Percentiles rank a stretch among this genome's conserved stretches.
phyloP scores from a whole-genome alignment of 2,888 invertebrate genomes.

The Zeuzera pyrina region DNA sequence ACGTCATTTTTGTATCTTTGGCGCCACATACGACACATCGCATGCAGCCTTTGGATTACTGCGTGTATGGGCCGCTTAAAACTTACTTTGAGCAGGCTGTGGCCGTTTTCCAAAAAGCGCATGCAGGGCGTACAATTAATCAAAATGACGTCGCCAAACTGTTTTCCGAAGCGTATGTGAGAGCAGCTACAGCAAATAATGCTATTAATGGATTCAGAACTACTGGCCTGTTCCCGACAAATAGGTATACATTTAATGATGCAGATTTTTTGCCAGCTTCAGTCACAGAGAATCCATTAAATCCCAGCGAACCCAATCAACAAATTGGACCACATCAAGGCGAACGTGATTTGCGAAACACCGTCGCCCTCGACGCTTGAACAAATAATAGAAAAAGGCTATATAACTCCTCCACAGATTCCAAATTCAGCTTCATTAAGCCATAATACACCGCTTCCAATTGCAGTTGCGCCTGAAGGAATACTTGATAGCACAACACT shows the following conservation, averaged over 20 bases:
- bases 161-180: slow-evolving; percentile 13
- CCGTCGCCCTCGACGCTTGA: background rate
- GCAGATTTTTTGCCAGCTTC: slow-evolving; percentile 2
- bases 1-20: slow-evolving; percentile 16
- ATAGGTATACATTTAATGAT: slow-evolving; percentile 3
- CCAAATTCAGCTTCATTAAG: too few relatives aligned
- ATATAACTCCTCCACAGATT: background rate
- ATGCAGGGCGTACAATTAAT: slow-evolving; percentile 13
- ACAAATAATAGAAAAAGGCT: background rate
- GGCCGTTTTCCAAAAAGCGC: slow-evolving; percentile 12
- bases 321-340: background rate
- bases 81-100: slow-evolving; percentile 14
- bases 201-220: slow-evolving; percentile 2
- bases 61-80: slow-evolving; percentile 14
- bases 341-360: background rate
- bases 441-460: too few relatives aligned
- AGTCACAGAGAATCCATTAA: background rate
- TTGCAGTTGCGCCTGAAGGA: too few relatives aligned
- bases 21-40: slow-evolving; percentile 16
- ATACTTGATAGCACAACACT: too few relatives aligned
- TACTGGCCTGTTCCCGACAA: slow-evolving; percentile 1
- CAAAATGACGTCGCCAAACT: slow-evolving; percentile 14
- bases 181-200: slow-evolving; percentile 13
- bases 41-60: slow-evolving; percentile 13
- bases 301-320: background rate